A percentile compares a stretch with the other conserved stretches of the same genome.
Conservation (phyloP, 2,888 invertebrate species). For the Noctua fimbriata region DNA sequence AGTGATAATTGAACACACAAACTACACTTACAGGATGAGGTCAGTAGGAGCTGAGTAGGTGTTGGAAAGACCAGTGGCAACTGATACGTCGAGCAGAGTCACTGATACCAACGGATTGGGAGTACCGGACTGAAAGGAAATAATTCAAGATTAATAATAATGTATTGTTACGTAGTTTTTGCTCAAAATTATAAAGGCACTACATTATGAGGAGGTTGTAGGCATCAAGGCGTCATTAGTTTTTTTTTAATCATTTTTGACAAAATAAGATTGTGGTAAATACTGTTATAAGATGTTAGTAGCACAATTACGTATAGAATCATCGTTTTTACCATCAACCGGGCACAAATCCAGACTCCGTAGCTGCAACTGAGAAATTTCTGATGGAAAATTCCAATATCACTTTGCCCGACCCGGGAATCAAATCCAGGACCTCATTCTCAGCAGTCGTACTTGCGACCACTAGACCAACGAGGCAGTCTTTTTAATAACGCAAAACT, state of each 20-base stretch:
- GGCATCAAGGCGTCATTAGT: no score
- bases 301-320: not conserved
- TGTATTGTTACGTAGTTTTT: not conserved
- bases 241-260: not conserved
- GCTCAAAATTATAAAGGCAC: not conserved
- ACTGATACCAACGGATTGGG: constrained; percentile 84
- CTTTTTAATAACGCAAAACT: no score
- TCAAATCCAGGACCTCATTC: no score
- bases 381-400: no score
- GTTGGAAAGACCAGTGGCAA: constrained; percentile 48
- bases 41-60: constrained; percentile 76
- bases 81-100: constrained; percentile 77
- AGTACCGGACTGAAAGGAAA: constrained; percentile 83
- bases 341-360: no score
- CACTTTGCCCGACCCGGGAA: no score
- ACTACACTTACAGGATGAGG: constrained; percentile 79
- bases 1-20: not conserved
- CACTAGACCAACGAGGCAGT: no score
- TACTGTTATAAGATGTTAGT: not conserved
- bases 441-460: no score
- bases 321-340: not conserved
- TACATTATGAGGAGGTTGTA: not conserved
- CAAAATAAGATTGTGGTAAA: not conserved
- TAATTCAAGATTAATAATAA: not conserved
- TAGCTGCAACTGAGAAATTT: no score